Evolutionary conservation across 2,797 vertebrate species (phyloP), one percentile per base, ranked within the genome.

Genomic region (Bradypodion ventrale): DNA sequence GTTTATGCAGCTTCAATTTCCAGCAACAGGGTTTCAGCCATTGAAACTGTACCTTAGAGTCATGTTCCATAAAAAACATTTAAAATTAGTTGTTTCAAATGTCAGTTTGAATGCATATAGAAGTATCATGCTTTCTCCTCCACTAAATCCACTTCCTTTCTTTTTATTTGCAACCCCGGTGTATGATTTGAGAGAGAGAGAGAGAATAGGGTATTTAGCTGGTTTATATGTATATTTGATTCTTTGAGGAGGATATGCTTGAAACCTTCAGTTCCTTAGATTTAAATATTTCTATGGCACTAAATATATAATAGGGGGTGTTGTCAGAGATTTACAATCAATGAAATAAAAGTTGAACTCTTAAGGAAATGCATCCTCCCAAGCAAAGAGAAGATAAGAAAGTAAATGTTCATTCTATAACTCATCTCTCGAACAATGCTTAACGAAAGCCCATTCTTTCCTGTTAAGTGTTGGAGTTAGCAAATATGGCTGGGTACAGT

Each of bases 291-390:
- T 68, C 37, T 42, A 68, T 46, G 37, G 7, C n/a, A 44, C 63
- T 83, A 77, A 83, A 83, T 69, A 83, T 83, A 69, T 60, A 77
- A 77, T 83, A 32, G 52, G 29, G 8, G 68, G 80, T 81, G 68
- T 42, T 72, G 27, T 25, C 8, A 13, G 37, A 42, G 25, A 60
- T 70, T 42, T 72, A 60, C 68, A 81, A 62, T 72, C 52, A 37
- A 19, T 83, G 13, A 83, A 77, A 77, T 44, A 59, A 69, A 83
- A 69, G 77, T 21, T 35, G 29, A 44, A 69, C 21, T 60, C 52
- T 75, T 60, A 42, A 42, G 77, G 73, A 60, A 49, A 69, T 42
- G 29, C 10, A 77, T 78, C 32, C 42, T 84, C 15, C 70, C 32
- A 49, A 65, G 70, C 49, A 77, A 49, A 75, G 40, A 42, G 25